Base-by-base conservation (phyloP, 2,797 vertebrate genomes). In the Tenualosa thibaudeaui region DNA sequence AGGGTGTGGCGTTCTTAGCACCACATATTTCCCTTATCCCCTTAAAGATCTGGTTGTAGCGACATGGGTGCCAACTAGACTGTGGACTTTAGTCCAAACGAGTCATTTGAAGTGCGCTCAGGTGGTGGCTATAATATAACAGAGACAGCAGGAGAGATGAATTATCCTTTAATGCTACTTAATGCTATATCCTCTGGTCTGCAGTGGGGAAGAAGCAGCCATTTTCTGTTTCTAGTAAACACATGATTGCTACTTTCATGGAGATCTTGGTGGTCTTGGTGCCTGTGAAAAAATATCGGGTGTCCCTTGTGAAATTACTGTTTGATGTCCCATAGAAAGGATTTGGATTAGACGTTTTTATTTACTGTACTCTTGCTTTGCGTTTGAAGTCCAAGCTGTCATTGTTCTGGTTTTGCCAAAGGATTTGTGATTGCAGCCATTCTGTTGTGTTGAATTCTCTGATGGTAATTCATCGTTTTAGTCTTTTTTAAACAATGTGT, bases 261-360 rank as follows among this genome's bases (percentile, higher is more conserved):
- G 71, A 78, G 37, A 46, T 40, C 43, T 78, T 78, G 71, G 71
- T 78, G 71, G 71, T 78, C 71, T 78, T 40, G 22, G 71, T 78
- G 71, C 40, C 15, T 46, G 71, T 46, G 40, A 46, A 46, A 78
- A 75, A 75, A 78, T 78, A 40, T 78, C 17, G 71, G 71, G 71
- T 78, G 71, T 78, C n/a, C 71, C 46, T 78, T 71, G 26, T 86
- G 54, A 90, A 90, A 90, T 90, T 89, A 90, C 87, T 90, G 89
- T 90, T 90, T 90, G 89, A 90, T 89, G 89, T 88, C 81, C 89
- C 89, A 17, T 90, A 88, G 84, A 87, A 85, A 78, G 71, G 71
- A 46, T 78, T 75, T 78, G 71, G 71, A 78, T 46, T 78, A 40
- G 71, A 40, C 71, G 40, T 46, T 46, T 78, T 46, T 78, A 78